Evolutionary conservation across 2,797 vertebrate species (phyloP).

Genomic region (Fringilla coelebs): DNA sequence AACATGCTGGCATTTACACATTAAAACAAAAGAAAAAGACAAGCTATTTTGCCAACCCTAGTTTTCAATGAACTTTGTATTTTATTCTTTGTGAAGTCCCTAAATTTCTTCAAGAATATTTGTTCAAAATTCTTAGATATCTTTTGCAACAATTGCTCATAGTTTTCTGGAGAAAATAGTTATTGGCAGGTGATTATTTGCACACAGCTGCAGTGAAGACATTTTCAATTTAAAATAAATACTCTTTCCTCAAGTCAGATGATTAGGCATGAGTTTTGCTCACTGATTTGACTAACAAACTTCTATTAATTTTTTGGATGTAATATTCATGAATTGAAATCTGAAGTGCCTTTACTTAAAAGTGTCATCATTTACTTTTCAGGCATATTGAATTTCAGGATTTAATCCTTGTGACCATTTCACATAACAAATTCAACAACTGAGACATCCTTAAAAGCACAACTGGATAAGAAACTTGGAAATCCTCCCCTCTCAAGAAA

Average conservation of each 20-base stretch:
- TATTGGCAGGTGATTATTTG: not conserved
- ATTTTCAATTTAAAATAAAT: not conserved
- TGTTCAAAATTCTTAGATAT: not conserved
- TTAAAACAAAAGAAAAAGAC: not conserved
- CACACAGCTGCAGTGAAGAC: not conserved
- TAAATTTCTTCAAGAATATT: not conserved
- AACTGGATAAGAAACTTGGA: not conserved
- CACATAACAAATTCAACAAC: not conserved
- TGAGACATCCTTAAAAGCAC: not conserved
- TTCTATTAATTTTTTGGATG: not conserved
- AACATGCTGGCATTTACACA: not conserved
- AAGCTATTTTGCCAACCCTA: not conserved
- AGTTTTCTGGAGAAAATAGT: not conserved
- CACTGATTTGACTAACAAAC: not conserved
- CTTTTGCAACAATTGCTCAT: not conserved
- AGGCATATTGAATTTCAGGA: not conserved
- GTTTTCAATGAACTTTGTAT: not conserved
- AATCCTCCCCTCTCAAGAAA: accelerated
- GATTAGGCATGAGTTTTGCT: not conserved
- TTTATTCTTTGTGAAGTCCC: not conserved
- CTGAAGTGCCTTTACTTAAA: not conserved
- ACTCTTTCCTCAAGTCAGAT: not conserved
- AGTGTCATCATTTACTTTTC: not conserved
- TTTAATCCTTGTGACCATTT: not conserved
- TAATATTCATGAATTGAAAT: not conserved